A percentile compares a stretch with the other conserved stretches of the same genome.
Conservation (phyloP, 2,888 invertebrate species). For the Lepeophtheirus nordmannii region DNA sequence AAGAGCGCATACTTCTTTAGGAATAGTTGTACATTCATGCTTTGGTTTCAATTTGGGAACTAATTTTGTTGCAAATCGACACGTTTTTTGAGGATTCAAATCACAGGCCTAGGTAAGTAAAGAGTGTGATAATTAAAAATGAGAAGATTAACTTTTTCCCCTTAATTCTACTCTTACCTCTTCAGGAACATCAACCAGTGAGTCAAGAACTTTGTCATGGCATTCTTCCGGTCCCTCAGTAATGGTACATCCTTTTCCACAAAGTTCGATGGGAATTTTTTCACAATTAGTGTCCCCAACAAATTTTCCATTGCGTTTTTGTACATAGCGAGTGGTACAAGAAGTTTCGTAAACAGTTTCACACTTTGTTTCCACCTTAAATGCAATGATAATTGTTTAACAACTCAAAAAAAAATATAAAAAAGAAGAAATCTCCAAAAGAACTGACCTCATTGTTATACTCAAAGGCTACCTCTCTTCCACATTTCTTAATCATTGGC, state of each 20-base stretch:
- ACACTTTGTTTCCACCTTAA: slow-evolving; percentile 7
- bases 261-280: slow-evolving; percentile 16
- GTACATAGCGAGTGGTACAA: slow-evolving; percentile 22
- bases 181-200: slow-evolving; percentile 17
- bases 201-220: slow-evolving; percentile 19
- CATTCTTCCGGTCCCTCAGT: slow-evolving; percentile 20
- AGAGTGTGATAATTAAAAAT: too few relatives aligned
- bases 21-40: slow-evolving; percentile 22
- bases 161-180: background rate
- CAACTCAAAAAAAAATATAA: too few relatives aligned
- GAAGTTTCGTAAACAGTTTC: slow-evolving; percentile 19
- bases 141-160: too few relatives aligned
- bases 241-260: slow-evolving; percentile 17
- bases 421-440: too few relatives aligned
- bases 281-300: slow-evolving; percentile 25
- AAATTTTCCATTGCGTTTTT: slow-evolving; percentile 19
- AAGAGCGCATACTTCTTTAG: slow-evolving; percentile 18
- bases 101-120: slow-evolving; percentile 8
- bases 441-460: too few relatives aligned
- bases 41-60: slow-evolving; percentile 22
- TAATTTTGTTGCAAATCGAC: slow-evolving; percentile 17
- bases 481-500: slow-evolving; percentile 17
- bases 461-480: background rate
- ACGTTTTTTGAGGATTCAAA: slow-evolving; percentile 23
- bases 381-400: too few relatives aligned